Percentiles rank a stretch among this genome's conserved stretches.
These are phyloP conservation scores for Branchinecta lynchi DNA, from an alignment of 1,140 invertebrate species.

Conservation along the genomic window DNA sequence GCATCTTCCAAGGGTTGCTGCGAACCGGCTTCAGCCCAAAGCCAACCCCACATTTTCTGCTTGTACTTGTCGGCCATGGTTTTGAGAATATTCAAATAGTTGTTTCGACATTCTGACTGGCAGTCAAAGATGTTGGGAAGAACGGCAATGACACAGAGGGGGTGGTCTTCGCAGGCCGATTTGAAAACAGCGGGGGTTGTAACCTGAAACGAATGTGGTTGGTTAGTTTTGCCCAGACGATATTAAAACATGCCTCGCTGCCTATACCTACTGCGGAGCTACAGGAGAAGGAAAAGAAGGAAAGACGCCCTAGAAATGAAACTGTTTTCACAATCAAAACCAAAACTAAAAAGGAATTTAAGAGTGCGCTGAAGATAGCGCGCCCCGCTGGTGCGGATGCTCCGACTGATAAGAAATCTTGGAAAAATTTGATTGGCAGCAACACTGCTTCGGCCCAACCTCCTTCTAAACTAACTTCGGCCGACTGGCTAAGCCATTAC, in stretches of 20 bases:
- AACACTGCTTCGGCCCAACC: no score
- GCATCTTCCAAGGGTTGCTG: conserved; percentile 71
- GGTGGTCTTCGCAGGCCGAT: conserved; percentile 60
- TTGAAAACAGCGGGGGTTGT: conserved; percentile 44
- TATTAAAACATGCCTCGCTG: neutral
- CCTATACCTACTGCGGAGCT: no score
- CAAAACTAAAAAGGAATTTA: no score
- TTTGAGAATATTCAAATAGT: conserved; percentile 60
- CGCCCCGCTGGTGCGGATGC: no score
- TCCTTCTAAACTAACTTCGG: no score
- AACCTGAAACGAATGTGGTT: conserved; percentile 31
- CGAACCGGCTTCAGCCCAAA: conserved; percentile 79
- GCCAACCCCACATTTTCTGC: conserved; percentile 92
- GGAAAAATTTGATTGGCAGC: no score
- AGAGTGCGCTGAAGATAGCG: no score
- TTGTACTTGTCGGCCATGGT: conserved; percentile 81
- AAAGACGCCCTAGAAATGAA: no score
- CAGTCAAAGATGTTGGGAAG: conserved; percentile 96
- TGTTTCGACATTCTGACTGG: conserved; percentile 80
- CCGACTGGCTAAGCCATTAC: no score
- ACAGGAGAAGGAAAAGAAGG: no score
- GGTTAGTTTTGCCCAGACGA: neutral
- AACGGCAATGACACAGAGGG: conserved; percentile 82
- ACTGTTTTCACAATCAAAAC: no score
- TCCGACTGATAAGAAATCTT: no score